Conservation (phyloP, 2,113 vertebrate genomes). For the Fulica atra region DNA sequence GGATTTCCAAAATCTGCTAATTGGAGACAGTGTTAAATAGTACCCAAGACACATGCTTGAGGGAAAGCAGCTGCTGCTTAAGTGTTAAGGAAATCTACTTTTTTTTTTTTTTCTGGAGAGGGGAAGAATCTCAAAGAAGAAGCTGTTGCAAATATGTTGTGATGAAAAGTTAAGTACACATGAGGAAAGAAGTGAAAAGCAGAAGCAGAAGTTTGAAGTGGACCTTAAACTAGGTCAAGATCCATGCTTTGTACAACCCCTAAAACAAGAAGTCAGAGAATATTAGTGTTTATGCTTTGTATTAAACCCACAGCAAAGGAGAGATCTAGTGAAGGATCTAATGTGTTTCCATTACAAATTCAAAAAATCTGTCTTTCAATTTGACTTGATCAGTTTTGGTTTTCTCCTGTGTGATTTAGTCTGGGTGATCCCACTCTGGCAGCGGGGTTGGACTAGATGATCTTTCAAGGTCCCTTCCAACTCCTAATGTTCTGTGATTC, state of each 20-base stretch:
- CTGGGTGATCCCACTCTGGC: no score
- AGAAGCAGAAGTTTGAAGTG: background rate
- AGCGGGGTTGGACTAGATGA: no score
- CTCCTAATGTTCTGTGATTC: background rate
- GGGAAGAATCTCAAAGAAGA: background rate
- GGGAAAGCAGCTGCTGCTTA: background rate
- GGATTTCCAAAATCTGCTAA: background rate
- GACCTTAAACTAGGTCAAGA: background rate
- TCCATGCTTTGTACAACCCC: background rate
- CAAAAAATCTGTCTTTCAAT: background rate
- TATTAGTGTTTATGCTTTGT: background rate
- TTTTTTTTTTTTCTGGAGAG: background rate
- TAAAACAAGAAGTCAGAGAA: background rate
- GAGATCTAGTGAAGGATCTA: background rate
- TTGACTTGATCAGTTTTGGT: background rate
- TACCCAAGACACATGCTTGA: background rate
- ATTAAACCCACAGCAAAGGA: background rate
- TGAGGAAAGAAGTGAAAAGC: background rate
- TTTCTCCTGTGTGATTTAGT: background rate
- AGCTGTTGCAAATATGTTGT: background rate
- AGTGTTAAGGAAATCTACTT: background rate
- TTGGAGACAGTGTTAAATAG: background rate
- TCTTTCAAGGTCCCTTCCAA: no score
- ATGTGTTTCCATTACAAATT: rapidly evolving
- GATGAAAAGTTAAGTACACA: background rate